Base-by-base conservation (phyloP, 2,797 vertebrate species). In the Psittacula echo region DNA sequence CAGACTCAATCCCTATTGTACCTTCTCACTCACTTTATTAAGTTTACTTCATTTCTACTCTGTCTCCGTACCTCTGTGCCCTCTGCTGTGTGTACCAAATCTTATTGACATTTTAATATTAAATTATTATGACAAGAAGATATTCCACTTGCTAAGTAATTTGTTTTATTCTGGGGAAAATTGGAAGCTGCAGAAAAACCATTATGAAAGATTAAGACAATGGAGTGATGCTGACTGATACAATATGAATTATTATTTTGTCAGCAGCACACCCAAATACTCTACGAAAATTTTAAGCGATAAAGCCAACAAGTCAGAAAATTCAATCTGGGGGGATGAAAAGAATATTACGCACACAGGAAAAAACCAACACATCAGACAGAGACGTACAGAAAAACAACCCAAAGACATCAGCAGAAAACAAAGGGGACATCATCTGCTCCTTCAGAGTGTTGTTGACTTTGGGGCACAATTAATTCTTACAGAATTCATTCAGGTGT, bases 21-120 rank as follows among this genome's bases (percentile, higher is more conserved):
- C 87, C 90, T 93, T 93, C 83, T 88, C 94, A 85, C 80, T 95
- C 90, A 94, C 85, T 97, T 97, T 96, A 96, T 95, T 97, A 96
- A 93, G 96, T 97, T 97, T 96, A 94, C 95, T 97, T 97, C 94
- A 95, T 97, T 96, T 96, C 93, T 94, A 78, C 95, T 96, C 89
- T 94, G 93, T 90, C 80, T 92, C 87, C 94, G 89, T 96, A 96
- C 94, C 92, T 97, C 93, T 94, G 93, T 97, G 93, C 95, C 96
- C 96, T 97, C 95, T 96, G 91, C 90, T 94, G 92, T 97, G 96
- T 97, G 95, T 96, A 97, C 94, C 95, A 94, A 97, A 96, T 95
- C 95, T 97, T 97, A 97, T 96, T 97, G 97, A 97, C 96, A 97
- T 97, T 97, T 97, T 97, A 97, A 97, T 97, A 97, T 97, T 97